These are phyloP conservation scores for Ypsolopha sequella DNA, from an alignment of 2,888 invertebrate species.

Conservation along the genomic window DNA sequence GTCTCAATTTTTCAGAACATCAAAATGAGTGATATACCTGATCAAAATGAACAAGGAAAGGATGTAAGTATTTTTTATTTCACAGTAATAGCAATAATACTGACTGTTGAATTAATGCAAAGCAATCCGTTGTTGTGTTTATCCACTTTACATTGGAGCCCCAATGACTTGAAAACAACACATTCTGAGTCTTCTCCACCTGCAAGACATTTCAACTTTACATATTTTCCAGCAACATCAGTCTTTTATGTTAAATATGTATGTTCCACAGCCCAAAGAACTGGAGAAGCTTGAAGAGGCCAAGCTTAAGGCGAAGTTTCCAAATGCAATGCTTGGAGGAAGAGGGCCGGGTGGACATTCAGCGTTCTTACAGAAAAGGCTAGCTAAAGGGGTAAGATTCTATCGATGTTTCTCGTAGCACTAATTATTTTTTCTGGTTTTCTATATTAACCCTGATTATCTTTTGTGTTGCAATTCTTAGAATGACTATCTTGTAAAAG, in stretches of 20 bases:
- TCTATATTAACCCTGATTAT: not conserved
- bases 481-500: no score
- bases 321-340: conserved; percentile 75
- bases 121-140: no score
- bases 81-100: not conserved
- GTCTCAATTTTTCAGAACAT: conserved; percentile 15
- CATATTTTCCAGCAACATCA: not conserved
- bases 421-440: not conserved
- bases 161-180: no score
- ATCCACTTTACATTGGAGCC: no score
- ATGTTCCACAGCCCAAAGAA: conserved; percentile 69
- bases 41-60: conserved; percentile 57
- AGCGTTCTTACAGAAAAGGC: conserved; percentile 92
- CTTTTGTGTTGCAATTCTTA: no score
- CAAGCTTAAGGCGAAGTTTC: conserved; percentile 93
- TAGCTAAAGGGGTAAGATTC: conserved; percentile 89
- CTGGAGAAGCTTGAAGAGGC: conserved; percentile 93
- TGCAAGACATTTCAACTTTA: no score
- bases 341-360: conserved; percentile 86
- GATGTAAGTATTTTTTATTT: conserved; percentile 36
- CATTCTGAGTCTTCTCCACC: no score
- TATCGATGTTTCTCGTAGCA: not conserved
- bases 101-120: no score
- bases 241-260: not conserved
- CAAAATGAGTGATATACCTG: conserved; percentile 52